Evolutionary conservation across 2,888 invertebrate genomes (phyloP), one percentile per base, ranked within the genome.

Genomic region (Drosophila peninsularis): DNA sequence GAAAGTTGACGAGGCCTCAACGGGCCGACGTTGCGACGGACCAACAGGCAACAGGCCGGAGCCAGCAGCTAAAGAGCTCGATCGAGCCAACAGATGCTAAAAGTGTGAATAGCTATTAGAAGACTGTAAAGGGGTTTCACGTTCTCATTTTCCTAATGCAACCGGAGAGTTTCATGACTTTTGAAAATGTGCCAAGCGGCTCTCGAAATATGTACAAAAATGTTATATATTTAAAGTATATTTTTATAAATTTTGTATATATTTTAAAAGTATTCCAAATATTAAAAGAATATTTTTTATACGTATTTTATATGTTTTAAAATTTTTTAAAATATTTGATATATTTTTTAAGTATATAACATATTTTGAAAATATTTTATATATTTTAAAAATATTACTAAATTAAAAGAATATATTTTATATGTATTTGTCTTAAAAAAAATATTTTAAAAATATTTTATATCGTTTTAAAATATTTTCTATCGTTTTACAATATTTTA

Each of bases 1-100:
- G 76, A 80, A 78, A 78, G 80, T 76, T 72, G 72, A 58, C 30
- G 61, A 50, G 34, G 60, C 52, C 19, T n/a, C 19, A 39, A 17
- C 41, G 11, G 1, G 19, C 5, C 24, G 24, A 37, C 11, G 17
- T n/a, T n/a, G n/a, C n/a, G n/a, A n/a, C n/a, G n/a, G n/a, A 5
- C 17, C 30, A 32, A 30, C 17, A 32, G 47, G 11, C 19, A 49
- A 49, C 19, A 32, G 45, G 13, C n/a, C n/a, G n/a, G n/a, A 24
- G 24, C 24, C 50, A 54, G 47, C 37, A 55, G 34, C 47, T 42
- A 45, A 56, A 27, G 42, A 42, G 41, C 21, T 17, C 34, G 17
- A 63, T 63, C 63, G 21, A 17, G 21, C 34, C 13, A 27, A 34
- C 42, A n/a, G 49, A 45, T 36, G 34, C 52, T 37, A n/a, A 47